A percentile compares a stretch with the other conserved stretches of the same genome.
phyloP scores from a whole-genome alignment of 2,113 vertebrate species.

The Phyllopteryx taeniolatus region DNA sequence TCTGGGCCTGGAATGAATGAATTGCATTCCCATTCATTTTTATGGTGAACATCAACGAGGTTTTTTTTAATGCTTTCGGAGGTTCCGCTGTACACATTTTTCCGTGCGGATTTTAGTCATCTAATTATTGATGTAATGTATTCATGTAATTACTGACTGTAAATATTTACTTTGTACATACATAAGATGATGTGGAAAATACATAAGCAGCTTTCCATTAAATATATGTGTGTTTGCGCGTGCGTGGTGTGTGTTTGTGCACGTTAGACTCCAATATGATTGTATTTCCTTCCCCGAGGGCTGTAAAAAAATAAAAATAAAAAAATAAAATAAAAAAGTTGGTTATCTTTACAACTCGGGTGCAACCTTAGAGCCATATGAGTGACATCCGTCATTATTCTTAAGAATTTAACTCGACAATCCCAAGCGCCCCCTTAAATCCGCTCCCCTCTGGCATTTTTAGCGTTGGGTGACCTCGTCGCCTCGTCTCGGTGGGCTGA shows the following conservation, averaged over 20 bases:
- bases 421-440: neutral
- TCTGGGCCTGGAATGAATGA: too few species aligned
- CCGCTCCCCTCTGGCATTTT: constrained; percentile 26
- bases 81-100: too few species aligned
- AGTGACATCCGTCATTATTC: constrained; percentile 68
- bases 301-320: constrained; percentile 27
- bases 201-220: too few species aligned
- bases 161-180: too few species aligned
- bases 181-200: too few species aligned
- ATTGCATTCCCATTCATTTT: too few species aligned
- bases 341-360: constrained; percentile 75
- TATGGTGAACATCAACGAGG: too few species aligned
- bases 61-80: too few species aligned
- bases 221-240: constrained; percentile 7
- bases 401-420: constrained; percentile 30
- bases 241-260: constrained; percentile 14
- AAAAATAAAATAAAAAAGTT: constrained; percentile 28
- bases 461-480: constrained; percentile 66
- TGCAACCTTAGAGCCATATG: constrained; percentile 60
- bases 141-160: neutral
- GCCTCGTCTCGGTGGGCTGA: constrained; percentile 13
- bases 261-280: constrained; percentile 41
- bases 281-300: constrained; percentile 54
- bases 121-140: too few species aligned
- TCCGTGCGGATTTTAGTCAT: too few species aligned